Percentiles rank a stretch among this genome's conserved stretches.
Conservation (phyloP, 2,797 vertebrate species). For the Gallinago solitaria region DNA sequence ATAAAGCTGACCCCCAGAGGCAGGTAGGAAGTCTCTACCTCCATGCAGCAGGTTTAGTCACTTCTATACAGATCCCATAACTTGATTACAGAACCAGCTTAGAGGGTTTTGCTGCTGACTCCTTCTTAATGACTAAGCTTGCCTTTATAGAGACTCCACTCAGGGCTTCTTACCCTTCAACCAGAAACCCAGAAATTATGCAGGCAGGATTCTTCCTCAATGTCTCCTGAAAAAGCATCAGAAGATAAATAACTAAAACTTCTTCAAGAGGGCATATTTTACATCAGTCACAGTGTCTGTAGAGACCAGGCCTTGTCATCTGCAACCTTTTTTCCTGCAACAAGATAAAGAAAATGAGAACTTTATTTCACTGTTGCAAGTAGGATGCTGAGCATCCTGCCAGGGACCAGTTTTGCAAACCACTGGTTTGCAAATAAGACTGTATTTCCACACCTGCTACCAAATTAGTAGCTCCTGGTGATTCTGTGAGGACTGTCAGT, state of each 20-base stretch:
- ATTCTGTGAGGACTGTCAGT: not conserved
- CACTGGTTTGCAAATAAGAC: not conserved
- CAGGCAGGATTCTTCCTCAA: not conserved
- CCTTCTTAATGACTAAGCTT: not conserved
- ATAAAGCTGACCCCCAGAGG: not conserved
- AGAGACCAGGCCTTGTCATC: not conserved
- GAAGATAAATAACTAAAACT: not conserved
- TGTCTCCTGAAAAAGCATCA: not conserved
- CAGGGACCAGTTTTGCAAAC: not conserved
- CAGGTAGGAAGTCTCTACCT: not conserved
- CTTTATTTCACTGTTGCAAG: not conserved
- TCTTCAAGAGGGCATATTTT: not conserved
- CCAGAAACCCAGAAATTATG: not conserved
- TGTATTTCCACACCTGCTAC: not conserved
- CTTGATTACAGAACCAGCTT: not conserved
- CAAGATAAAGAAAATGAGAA: not conserved
- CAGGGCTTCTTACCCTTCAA: not conserved
- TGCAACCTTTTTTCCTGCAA: not conserved
- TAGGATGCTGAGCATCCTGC: not conserved
- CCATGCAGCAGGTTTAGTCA: not conserved
- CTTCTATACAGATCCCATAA: not conserved
- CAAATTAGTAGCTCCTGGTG: not conserved
- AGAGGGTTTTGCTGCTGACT: constrained; percentile 1
- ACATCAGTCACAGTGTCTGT: not conserved
- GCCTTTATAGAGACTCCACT: not conserved